phyloP scores from a whole-genome alignment of 92 coral and sea anemone species.

The Pocillopora grandis region DNA sequence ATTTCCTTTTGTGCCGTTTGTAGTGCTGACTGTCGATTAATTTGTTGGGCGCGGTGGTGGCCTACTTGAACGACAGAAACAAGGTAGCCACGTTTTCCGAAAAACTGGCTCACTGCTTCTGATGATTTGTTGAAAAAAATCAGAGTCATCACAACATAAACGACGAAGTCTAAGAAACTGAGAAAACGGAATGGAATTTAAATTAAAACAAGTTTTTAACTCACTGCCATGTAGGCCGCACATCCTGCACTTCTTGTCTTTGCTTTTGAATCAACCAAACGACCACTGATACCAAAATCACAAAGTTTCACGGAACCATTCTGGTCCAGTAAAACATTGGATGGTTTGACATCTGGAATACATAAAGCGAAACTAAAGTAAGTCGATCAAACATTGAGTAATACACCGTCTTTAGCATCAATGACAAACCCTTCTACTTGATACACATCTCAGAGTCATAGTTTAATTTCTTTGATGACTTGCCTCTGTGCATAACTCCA shows the following conservation, averaged over 20 bases:
- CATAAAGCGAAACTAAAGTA: not conserved
- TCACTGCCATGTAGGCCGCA: constrained; percentile 98
- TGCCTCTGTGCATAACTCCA: constrained; percentile 99
- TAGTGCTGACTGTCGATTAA: too few relatives aligned
- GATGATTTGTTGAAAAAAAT: too few relatives aligned
- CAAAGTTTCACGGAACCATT: constrained; percentile 95
- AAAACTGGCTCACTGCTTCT: too few relatives aligned
- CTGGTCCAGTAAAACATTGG: constrained; percentile 89
- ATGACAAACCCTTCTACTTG: too few relatives aligned
- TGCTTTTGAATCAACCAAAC: constrained; percentile 96
- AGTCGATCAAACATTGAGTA: not conserved
- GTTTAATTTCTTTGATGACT: not conserved
- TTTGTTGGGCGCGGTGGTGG: too few relatives aligned
- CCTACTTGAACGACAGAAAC: too few relatives aligned
- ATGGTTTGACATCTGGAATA: constrained; percentile 96
- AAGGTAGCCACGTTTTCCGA: too few relatives aligned
- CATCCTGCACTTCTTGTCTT: constrained; percentile 97
- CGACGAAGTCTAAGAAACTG: too few relatives aligned
- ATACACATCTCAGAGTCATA: not conserved
- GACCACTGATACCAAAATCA: constrained; percentile 98
- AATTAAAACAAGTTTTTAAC: constrained; percentile 20
- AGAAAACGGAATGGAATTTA: too few relatives aligned
- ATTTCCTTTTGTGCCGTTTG: too few relatives aligned
- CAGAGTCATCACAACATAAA: too few relatives aligned
- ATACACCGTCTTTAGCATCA: not conserved